Evolutionary conservation across 2,888 invertebrate species (phyloP).

Genomic region (Eutolmus rufibarbis): DNA sequence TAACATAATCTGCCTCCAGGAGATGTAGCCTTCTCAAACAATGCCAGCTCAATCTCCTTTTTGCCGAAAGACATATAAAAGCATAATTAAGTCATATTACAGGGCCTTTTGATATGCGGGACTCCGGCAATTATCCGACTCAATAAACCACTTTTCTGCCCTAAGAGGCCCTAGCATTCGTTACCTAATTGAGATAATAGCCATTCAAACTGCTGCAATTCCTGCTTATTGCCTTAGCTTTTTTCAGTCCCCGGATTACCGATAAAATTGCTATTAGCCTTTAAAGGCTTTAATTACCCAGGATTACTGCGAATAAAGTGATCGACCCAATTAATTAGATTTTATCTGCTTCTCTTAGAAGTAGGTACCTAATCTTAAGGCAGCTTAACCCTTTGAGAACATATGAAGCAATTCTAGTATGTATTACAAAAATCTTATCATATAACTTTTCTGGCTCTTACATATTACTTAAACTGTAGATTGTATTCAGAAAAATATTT

Average conservation of each 20-base stretch:
- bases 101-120: not conserved
- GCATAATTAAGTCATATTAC: slow-evolving; percentile 18
- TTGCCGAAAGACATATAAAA: not conserved
- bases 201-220: not conserved
- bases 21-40: not conserved
- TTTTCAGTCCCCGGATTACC: not conserved
- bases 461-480: too few relatives aligned
- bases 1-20: not conserved
- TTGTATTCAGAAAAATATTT: too few relatives aligned
- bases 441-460: too few relatives aligned
- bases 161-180: not conserved
- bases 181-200: not conserved
- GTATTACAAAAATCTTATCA: not conserved
- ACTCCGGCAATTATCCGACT: not conserved
- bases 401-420: not conserved
- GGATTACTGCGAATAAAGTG: not conserved
- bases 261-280: not conserved
- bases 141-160: not conserved
- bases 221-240: not conserved
- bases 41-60: not conserved
- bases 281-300: not conserved
- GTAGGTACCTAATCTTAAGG: not conserved
- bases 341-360: not conserved
- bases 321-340: not conserved
- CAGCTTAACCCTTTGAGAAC: not conserved